phyloP scores from a whole-genome alignment of 2,888 invertebrate genomes.

The Tetragnatha montana region DNA sequence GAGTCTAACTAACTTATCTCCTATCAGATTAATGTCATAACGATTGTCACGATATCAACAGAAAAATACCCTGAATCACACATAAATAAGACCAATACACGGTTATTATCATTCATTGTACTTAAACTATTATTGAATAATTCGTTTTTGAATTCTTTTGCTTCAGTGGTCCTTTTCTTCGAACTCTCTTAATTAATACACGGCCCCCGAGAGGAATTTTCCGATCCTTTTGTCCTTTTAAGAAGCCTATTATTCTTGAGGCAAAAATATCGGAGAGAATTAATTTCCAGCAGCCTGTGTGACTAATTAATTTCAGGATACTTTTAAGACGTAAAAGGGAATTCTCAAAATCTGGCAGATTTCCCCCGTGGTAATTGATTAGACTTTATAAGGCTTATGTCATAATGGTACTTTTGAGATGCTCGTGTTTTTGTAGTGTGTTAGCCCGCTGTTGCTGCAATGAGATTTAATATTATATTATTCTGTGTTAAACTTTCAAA shows the following conservation, averaged over 20 bases:
- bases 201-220: background rate
- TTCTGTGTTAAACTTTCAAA: background rate
- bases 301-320: conserved; percentile 27
- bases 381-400: conserved; percentile 1
- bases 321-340: conserved; percentile 15
- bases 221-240: background rate
- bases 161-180: too few species aligned
- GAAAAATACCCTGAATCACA: too few species aligned
- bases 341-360: background rate
- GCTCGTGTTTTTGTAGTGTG: background rate
- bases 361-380: background rate
- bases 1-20: too few species aligned
- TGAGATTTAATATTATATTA: background rate
- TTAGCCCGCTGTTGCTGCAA: background rate
- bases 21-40: too few species aligned
- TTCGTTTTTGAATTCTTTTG: too few species aligned
- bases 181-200: too few species aligned
- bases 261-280: background rate
- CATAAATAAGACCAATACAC: too few species aligned
- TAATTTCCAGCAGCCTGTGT: conserved; percentile 6
- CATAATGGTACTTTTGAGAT: background rate
- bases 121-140: too few species aligned
- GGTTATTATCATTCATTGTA: too few species aligned
- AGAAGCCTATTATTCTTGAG: background rate
- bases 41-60: too few species aligned